Percentiles rank a stretch among this genome's conserved stretches.
Conservation (phyloP, 2,888 invertebrate species). For the Epirrita christyi region DNA sequence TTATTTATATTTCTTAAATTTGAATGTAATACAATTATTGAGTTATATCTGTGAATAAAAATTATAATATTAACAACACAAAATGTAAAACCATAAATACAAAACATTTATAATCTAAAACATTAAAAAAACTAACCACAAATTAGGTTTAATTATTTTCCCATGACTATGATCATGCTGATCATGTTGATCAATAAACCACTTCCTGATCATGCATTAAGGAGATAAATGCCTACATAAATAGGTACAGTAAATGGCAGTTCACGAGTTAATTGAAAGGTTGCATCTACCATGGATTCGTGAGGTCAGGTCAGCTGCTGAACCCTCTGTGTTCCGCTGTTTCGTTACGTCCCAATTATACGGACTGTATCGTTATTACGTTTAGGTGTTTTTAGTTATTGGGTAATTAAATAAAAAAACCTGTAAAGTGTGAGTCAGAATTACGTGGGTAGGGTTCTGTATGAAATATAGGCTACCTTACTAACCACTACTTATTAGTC, state of each 20-base stretch:
- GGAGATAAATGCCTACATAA: slow-evolving; percentile 5
- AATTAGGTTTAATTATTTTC: background rate
- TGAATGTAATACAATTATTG: no score
- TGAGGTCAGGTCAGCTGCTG: slow-evolving; percentile 64
- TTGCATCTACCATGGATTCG: slow-evolving; percentile 55
- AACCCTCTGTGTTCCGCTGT: slow-evolving; percentile 59
- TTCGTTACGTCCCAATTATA: slow-evolving; percentile 48
- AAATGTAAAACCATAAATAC: no score
- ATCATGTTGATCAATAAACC: background rate
- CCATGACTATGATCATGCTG: background rate
- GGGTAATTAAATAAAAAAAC: no score
- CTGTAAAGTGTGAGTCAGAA: no score
- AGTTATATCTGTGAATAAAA: no score
- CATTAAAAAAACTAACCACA: slow-evolving; percentile 4
- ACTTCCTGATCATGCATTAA: slow-evolving; percentile 23
- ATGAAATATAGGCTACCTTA: no score
- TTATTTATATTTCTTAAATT: no score
- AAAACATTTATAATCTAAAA: background rate
- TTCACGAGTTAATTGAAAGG: slow-evolving; percentile 67
- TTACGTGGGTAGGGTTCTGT: no score
- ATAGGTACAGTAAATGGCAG: slow-evolving; percentile 51
- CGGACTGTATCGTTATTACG: slow-evolving; percentile 36
- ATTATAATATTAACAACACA: no score
- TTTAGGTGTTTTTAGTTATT: slow-evolving; percentile 7
- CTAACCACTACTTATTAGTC: no score